Conservation (phyloP, 64 coral and sea anemone species). For the Astreopora myriophthalma region DNA sequence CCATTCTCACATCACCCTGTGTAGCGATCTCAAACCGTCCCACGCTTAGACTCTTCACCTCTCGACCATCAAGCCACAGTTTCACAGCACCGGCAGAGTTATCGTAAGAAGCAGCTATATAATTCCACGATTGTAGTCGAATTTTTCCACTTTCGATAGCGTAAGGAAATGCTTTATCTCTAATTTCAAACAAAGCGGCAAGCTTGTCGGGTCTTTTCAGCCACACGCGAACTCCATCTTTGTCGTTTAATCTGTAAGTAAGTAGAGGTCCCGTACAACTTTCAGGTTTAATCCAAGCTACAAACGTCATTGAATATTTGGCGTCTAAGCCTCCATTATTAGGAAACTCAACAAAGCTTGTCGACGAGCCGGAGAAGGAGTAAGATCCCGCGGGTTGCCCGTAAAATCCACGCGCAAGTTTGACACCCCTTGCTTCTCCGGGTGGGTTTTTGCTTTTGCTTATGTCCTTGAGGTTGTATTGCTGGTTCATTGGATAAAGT, state of each 20-base stretch:
- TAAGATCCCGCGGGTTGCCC: constrained; percentile 47
- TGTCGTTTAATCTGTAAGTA: not conserved
- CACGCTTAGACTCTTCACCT: not conserved
- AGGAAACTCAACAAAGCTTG: constrained; percentile 54
- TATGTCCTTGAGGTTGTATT: constrained; percentile 36
- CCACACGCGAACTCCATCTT: constrained; percentile 10
- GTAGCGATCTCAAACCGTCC: not conserved
- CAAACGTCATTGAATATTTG: constrained; percentile 19
- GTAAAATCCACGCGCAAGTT: constrained; percentile 49
- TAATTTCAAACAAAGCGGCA: not conserved
- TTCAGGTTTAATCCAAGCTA: constrained; percentile 39
- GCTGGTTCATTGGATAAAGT: constrained; percentile 66
- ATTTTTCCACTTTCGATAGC: not conserved
- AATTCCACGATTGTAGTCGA: not conserved
- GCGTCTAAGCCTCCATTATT: constrained; percentile 23
- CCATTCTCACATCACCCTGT: not conserved
- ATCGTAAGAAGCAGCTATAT: constrained; percentile 23
- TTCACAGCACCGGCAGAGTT: not conserved
- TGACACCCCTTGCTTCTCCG: constrained; percentile 23
- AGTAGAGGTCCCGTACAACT: not conserved
- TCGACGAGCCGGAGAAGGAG: constrained; percentile 42
- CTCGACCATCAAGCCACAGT: constrained; percentile 2
- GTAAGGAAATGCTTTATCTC: not conserved
- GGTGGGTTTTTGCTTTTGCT: constrained; percentile 39
- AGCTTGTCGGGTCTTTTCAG: not conserved